phyloP scores from a whole-genome alignment of 2,888 invertebrate species.

The Alcis repandata region DNA sequence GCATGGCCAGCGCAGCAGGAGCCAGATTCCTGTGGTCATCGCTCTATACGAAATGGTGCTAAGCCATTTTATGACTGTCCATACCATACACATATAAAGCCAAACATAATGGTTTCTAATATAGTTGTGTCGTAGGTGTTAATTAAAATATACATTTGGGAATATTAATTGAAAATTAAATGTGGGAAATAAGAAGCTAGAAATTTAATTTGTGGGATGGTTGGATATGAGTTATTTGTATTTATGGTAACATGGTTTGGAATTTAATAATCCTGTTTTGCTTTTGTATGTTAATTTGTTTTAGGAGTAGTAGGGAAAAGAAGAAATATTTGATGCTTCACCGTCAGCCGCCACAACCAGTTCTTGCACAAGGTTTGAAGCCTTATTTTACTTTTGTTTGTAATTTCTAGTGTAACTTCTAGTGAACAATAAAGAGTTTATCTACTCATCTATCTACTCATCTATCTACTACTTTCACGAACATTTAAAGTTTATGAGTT shows the following conservation, averaged over 20 bases:
- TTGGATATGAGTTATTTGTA: slow-evolving; percentile 19
- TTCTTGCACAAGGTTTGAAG: too few relatives aligned
- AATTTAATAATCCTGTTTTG: slow-evolving; percentile 1
- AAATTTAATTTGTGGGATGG: slow-evolving; percentile 33
- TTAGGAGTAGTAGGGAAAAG: neutral
- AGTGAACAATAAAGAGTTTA: too few relatives aligned
- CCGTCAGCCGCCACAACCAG: too few relatives aligned
- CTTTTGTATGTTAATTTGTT: neutral
- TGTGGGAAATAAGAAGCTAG: slow-evolving; percentile 36
- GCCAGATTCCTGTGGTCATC: slow-evolving; percentile 28
- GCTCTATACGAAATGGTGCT: slow-evolving; percentile 48
- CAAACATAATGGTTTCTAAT: slow-evolving; percentile 38
- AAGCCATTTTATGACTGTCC: slow-evolving; percentile 52
- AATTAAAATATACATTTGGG: slow-evolving; percentile 52
- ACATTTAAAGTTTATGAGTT: too few relatives aligned
- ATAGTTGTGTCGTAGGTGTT: slow-evolving; percentile 49
- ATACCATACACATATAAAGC: slow-evolving; percentile 28
- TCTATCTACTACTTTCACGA: too few relatives aligned
- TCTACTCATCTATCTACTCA: too few relatives aligned
- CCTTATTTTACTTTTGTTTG: too few relatives aligned
- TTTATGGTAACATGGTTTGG: slow-evolving; percentile 3
- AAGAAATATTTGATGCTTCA: too few relatives aligned
- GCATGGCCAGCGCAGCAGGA: slow-evolving; percentile 27
- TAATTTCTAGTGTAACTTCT: too few relatives aligned
- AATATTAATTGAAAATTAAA: slow-evolving; percentile 49